These are phyloP conservation scores for Tupaia chinensis DNA, from an alignment of 2,113 vertebrate genomes.

Conservation along the genomic window DNA sequence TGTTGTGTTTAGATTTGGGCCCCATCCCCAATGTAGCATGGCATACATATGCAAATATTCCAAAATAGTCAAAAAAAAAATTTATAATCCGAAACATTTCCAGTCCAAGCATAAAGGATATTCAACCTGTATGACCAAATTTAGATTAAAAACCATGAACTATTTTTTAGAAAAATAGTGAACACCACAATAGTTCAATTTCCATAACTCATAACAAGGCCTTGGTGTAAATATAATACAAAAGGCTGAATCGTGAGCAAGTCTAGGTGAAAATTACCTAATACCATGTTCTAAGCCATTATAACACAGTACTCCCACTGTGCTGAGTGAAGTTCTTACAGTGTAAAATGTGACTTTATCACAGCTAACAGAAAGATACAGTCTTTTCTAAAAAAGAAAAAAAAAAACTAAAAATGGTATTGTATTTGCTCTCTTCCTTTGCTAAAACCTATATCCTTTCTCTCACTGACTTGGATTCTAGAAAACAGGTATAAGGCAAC, in stretches of 20 bases:
- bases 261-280: neutral
- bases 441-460: neutral
- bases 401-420: neutral
- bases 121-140: neutral
- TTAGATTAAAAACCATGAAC: conserved; percentile 46
- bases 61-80: no score
- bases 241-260: neutral
- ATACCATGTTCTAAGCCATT: neutral
- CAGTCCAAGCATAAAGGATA: no score
- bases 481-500: conserved; percentile 25
- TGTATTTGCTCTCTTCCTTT: conserved; percentile 4
- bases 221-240: neutral
- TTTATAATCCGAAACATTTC: no score
- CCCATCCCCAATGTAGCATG: no score
- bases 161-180: conserved; percentile 4
- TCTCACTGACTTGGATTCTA: neutral
- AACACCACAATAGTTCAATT: neutral
- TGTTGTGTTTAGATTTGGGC: no score
- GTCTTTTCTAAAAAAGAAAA: neutral
- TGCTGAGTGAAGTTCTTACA: neutral
- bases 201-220: neutral
- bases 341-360: neutral
- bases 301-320: neutral
- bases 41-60: no score
- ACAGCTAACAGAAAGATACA: neutral